phyloP scores from a whole-genome alignment of 2,797 vertebrate genomes.

The Arctocebus calabarensis region DNA sequence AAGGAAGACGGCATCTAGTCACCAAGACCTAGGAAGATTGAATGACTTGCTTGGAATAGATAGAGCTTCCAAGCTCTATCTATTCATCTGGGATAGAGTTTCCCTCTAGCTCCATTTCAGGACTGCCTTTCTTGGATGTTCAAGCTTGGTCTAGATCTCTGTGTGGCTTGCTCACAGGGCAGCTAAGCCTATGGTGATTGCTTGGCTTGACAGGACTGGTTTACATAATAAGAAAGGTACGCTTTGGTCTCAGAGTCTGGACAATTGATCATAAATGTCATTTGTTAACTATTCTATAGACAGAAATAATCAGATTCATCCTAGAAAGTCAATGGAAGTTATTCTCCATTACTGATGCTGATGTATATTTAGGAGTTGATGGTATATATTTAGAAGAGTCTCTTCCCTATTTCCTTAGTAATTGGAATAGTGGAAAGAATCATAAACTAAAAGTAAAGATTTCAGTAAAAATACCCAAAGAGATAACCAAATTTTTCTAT shows the following conservation, averaged over 20 bases:
- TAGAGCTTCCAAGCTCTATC: too few species aligned
- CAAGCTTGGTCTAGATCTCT: slow-evolving; percentile 5
- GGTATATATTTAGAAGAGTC: slow-evolving; percentile 58
- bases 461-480: slow-evolving; percentile 61
- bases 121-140: not conserved
- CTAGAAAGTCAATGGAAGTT: not conserved
- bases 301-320: slow-evolving; percentile 58
- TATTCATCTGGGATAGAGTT: not conserved
- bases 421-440: slow-evolving; percentile 48
- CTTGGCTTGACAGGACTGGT: not conserved
- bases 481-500: slow-evolving; percentile 21
- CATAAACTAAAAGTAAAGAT: slow-evolving; percentile 52
- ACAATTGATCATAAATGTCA: slow-evolving; percentile 58
- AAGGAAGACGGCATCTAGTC: too few species aligned
- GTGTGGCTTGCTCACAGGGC: not conserved
- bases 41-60: not conserved
- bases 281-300: slow-evolving; percentile 49
- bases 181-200: slow-evolving; percentile 6
- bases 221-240: slow-evolving; percentile 36
- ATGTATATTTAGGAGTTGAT: slow-evolving; percentile 48
- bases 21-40: not conserved
- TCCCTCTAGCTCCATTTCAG: not conserved
- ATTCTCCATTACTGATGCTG: slow-evolving; percentile 50
- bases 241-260: slow-evolving; percentile 40
- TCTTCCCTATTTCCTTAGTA: slow-evolving; percentile 58